phyloP scores from a whole-genome alignment of 1,140 invertebrate species.

The Heliconius hewitsoni region DNA sequence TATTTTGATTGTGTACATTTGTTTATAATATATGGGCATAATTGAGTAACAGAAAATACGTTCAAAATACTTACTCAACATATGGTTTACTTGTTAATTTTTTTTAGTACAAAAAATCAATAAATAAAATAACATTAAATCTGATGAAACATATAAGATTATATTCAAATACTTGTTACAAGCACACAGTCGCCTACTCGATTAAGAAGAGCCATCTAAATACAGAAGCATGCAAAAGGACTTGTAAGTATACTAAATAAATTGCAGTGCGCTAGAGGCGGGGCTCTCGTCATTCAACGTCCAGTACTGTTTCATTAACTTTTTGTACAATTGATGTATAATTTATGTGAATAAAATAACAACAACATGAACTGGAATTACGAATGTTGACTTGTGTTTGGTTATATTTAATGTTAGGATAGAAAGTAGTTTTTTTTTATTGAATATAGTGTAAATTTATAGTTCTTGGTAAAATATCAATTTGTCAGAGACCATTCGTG shows the following conservation, averaged over 20 bases:
- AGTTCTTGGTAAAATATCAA: too few relatives aligned
- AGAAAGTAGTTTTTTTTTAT: too few relatives aligned
- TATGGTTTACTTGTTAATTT: too few relatives aligned
- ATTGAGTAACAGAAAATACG: too few relatives aligned
- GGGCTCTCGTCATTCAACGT: constrained; percentile 65
- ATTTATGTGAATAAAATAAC: constrained; percentile 35
- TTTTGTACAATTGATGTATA: constrained; percentile 36
- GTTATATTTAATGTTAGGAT: too few relatives aligned
- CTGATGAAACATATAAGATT: background rate
- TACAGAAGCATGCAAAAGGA: constrained; percentile 65
- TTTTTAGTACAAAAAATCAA: too few relatives aligned
- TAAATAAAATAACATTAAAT: too few relatives aligned
- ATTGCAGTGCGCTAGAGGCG: constrained; percentile 67
- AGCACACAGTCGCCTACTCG: constrained; percentile 15
- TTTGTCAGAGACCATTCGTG: too few relatives aligned
- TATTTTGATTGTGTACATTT: too few relatives aligned
- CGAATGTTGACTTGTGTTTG: background rate
- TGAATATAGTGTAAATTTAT: too few relatives aligned
- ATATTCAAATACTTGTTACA: background rate
- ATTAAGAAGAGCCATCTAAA: constrained; percentile 40
- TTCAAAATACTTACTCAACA: too few relatives aligned
- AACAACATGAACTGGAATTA: background rate
- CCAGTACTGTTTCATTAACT: constrained; percentile 64
- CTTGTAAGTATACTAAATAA: constrained; percentile 58
- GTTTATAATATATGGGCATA: too few relatives aligned